A percentile compares a stretch with the other conserved stretches of the same genome.
Evolutionary conservation across 2,113 vertebrate species (phyloP).

Genomic region (Sinosuthora webbiana): DNA sequence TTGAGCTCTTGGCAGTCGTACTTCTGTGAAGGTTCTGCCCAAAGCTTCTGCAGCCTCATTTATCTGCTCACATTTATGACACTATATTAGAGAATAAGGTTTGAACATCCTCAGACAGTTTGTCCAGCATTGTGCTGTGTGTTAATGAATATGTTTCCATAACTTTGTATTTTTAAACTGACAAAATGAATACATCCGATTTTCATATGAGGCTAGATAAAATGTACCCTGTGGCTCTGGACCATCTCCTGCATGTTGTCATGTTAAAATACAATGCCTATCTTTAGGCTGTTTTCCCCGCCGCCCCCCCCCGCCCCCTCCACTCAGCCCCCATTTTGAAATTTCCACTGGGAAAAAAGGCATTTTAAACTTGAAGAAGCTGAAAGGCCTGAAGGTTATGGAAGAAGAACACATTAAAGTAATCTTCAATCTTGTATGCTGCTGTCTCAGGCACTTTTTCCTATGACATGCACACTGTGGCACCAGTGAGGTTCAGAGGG

Average conservation of each 20-base stretch:
- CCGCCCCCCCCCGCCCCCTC: fast-evolving
- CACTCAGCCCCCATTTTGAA: not conserved
- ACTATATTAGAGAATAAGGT: not conserved
- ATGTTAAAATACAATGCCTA: not conserved
- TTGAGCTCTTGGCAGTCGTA: not conserved
- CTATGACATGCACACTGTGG: fast-evolving
- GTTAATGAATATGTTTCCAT: not conserved
- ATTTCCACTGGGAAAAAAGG: not conserved
- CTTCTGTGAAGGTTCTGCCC: not conserved
- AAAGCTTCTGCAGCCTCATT: not conserved
- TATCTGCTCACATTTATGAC: not conserved
- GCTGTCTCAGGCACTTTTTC: not conserved
- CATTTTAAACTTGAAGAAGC: not conserved
- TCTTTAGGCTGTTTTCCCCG: not conserved
- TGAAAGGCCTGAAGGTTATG: not conserved
- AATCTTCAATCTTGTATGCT: not conserved
- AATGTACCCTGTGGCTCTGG: not conserved
- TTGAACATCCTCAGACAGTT: not conserved
- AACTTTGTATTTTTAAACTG: not conserved
- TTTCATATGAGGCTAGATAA: not conserved
- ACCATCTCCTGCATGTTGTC: not conserved
- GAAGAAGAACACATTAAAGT: not conserved
- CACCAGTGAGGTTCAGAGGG: fast-evolving
- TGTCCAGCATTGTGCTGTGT: not conserved
- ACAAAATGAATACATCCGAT: not conserved